Conservation (phyloP, 2,113 vertebrate genomes). For the Pachycephala philippinensis region DNA sequence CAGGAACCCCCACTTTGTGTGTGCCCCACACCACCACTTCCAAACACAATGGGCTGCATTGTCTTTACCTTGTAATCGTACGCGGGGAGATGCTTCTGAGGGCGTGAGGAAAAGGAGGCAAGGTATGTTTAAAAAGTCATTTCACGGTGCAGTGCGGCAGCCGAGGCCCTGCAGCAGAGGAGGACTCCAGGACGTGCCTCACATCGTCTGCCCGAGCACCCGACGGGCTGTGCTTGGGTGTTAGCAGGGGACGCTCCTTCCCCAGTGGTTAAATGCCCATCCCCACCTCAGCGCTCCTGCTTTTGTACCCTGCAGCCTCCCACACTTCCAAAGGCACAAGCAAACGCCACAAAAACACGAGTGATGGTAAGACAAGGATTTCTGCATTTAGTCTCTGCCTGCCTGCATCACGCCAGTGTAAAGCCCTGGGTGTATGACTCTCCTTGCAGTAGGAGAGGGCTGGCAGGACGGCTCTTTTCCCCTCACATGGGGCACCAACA, state of each 20-base stretch:
- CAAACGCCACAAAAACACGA: background rate
- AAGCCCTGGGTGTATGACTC: background rate
- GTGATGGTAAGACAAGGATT: background rate
- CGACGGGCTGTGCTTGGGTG: fast-evolving
- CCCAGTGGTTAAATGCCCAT: fast-evolving
- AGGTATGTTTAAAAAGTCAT: background rate
- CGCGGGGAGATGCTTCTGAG: background rate
- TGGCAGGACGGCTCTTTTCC: background rate
- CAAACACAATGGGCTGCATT: background rate
- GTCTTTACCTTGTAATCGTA: slow-evolving; percentile 3
- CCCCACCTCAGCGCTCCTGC: fast-evolving
- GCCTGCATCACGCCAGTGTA: background rate
- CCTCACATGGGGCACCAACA: background rate
- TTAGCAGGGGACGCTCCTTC: background rate
- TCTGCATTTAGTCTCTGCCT: background rate
- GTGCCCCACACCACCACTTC: background rate
- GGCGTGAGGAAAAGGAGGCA: slow-evolving; percentile 20
- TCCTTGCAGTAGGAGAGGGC: background rate
- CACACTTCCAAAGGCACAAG: background rate
- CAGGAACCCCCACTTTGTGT: background rate
- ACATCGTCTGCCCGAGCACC: fast-evolving
- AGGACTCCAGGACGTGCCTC: background rate
- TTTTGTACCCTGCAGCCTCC: background rate
- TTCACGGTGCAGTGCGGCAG: background rate
- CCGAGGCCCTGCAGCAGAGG: background rate